Conservation (phyloP, 2,797 vertebrate species). For the Rhabdomys pumilio region DNA sequence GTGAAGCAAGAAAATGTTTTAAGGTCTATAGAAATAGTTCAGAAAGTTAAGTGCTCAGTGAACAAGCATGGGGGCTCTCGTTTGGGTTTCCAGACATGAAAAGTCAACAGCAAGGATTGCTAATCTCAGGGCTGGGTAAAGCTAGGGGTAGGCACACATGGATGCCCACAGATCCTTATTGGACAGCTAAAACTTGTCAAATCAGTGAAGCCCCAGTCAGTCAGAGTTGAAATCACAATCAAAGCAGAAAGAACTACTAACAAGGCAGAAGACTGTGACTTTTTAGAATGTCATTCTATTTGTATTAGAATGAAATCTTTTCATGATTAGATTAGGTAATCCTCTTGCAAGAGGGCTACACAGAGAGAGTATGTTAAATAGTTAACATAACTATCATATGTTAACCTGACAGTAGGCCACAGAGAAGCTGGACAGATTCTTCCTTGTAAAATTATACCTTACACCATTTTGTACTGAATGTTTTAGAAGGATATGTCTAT, state of each 20-base stretch:
- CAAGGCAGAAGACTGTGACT: neutral
- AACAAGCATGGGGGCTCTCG: neutral
- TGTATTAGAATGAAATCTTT: neutral
- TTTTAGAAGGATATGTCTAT: neutral
- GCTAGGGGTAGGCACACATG: neutral
- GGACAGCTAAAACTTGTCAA: neutral
- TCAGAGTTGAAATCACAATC: neutral
- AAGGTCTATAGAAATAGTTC: no score
- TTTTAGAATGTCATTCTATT: neutral
- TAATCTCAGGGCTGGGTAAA: neutral
- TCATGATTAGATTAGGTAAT: neutral
- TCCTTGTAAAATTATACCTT: neutral
- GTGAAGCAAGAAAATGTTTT: neutral
- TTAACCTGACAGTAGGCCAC: neutral
- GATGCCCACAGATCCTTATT: neutral
- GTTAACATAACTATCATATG: neutral
- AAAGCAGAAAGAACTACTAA: neutral
- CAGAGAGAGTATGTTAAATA: neutral
- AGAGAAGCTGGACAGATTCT: neutral
- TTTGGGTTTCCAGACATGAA: neutral
- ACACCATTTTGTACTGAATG: neutral
- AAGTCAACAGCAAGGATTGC: neutral
- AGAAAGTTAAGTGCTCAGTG: neutral
- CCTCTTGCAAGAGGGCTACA: neutral
- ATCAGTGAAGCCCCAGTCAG: neutral